phyloP scores from a whole-genome alignment of 2,888 invertebrate species.

The Synanthedon vespiformis region DNA sequence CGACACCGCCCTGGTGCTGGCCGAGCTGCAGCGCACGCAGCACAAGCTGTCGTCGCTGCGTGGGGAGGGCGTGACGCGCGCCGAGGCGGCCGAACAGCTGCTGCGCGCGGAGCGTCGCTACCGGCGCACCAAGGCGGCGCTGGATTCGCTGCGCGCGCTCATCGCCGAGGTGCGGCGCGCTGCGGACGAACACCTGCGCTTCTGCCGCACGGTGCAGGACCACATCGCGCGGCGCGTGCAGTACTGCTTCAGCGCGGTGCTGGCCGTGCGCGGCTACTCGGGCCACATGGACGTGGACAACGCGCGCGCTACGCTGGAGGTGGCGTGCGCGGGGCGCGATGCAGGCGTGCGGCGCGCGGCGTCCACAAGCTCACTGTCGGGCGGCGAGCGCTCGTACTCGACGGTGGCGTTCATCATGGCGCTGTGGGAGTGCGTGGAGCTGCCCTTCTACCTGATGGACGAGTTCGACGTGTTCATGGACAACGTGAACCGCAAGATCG shows the following conservation, averaged over 20 bases:
- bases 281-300: conserved; percentile 68
- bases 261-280: conserved; percentile 70
- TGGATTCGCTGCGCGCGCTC: conserved; percentile 26
- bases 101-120: conserved; percentile 32
- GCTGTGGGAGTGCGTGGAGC: conserved; percentile 91
- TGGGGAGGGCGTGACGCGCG: conserved; percentile 41
- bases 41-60: conserved; percentile 47
- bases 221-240: conserved; percentile 56
- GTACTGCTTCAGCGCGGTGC: conserved; percentile 63
- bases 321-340: conserved; percentile 43
- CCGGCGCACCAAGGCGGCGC: conserved; percentile 23
- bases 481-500: conserved; percentile 82
- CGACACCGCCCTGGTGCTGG: conserved; percentile 43
- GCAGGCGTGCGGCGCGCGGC: conserved; percentile 20
- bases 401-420: conserved; percentile 94
- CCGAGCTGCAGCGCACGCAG: conserved; percentile 47
- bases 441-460: conserved; percentile 94
- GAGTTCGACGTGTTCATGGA: conserved; percentile 99
- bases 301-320: conserved; percentile 28
- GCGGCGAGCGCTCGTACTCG: conserved; percentile 96
- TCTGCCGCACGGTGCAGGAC: conserved; percentile 46
- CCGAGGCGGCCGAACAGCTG: conserved; percentile 36
- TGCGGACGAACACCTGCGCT: conserved; percentile 43
- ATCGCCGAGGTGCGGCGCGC: conserved; percentile 42
- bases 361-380: conserved; percentile 80